Base-by-base conservation (phyloP, 2,888 invertebrate species). In the Silvanus unidentatus region DNA sequence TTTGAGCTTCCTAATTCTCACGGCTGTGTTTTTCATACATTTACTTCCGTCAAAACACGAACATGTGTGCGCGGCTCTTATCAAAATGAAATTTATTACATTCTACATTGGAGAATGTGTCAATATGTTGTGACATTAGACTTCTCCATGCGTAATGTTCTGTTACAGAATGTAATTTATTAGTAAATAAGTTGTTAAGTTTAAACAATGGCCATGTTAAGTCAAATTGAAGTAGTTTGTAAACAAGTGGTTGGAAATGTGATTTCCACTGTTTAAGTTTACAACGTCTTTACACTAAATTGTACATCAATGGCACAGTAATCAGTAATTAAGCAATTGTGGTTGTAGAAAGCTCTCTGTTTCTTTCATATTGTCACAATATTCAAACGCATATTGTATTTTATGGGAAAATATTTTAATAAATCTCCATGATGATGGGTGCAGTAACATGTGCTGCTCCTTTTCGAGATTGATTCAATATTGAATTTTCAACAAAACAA, bases 1-100 rank as follows among this genome's bases (percentile, higher is more conserved):
- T 43, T 38, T 40, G 35, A 16, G 52, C 56, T 57, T 57, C 54
- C 54, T 45, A 39, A 53, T 57, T 57, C 56, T 54, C 56, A 22
- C 22, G 22, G 22, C 8, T 22, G n/a, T 22, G 22, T 22, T 22
- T 22, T 22, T 5, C 22, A 22, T 22, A 5, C 22, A 22, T 22
- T 5, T 22, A 8, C 8, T 22, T 22, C 22, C 22, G 22, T 22
- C 22, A 22, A 22, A 22, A 22, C 22, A 22, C 8, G 3, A 22
- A 22, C 22, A 22, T 22, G 8, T 22, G 22, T 22, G 3, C 22
- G 8, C 8, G 22, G 3, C 8, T 22, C 3, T 5, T 22, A n/a
- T n/a, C n/a, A n/a, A n/a, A n/a, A n/a, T n/a, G n/a, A n/a, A 22
- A 22, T 22, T 22, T 22, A 22, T 22, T 22, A 22, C 4, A 22